Evolutionary conservation across 2,113 vertebrate species (phyloP).

Genomic region (Clarias gariepinus): DNA sequence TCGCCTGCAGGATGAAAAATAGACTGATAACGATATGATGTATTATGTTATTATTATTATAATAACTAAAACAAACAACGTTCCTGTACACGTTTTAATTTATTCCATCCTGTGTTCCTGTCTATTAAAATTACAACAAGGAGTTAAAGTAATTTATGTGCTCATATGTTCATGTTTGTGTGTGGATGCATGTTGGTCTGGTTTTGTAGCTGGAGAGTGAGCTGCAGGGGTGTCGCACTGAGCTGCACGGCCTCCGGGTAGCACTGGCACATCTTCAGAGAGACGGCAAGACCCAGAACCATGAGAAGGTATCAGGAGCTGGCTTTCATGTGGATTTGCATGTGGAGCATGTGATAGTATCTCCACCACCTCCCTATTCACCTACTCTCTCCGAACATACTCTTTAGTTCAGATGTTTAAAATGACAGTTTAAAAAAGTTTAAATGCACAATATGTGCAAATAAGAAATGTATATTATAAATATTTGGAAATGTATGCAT

Average conservation of each 20-base stretch:
- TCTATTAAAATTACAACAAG: background rate
- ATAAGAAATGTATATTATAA: background rate
- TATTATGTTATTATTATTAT: background rate
- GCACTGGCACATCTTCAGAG: slow-evolving; percentile 70
- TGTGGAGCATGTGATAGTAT: background rate
- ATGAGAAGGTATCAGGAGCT: slow-evolving; percentile 65
- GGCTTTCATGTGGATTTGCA: background rate
- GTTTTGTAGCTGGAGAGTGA: slow-evolving; percentile 60
- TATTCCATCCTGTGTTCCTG: background rate
- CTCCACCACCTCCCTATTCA: background rate
- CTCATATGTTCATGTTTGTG: background rate
- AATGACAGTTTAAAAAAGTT: background rate
- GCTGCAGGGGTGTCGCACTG: slow-evolving; percentile 65
- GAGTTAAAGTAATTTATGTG: background rate
- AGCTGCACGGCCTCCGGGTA: slow-evolving; percentile 72
- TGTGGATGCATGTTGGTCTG: background rate
- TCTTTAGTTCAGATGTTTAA: background rate
- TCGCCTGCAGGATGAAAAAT: background rate
- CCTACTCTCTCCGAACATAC: background rate
- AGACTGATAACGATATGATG: background rate
- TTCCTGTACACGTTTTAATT: background rate
- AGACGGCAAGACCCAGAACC: slow-evolving; percentile 62
- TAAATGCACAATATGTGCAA: background rate
- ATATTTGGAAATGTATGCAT: background rate
- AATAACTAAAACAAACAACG: background rate